Evolutionary conservation across 2,797 vertebrate species (phyloP).

Genomic region (Myotis vivesi): DNA sequence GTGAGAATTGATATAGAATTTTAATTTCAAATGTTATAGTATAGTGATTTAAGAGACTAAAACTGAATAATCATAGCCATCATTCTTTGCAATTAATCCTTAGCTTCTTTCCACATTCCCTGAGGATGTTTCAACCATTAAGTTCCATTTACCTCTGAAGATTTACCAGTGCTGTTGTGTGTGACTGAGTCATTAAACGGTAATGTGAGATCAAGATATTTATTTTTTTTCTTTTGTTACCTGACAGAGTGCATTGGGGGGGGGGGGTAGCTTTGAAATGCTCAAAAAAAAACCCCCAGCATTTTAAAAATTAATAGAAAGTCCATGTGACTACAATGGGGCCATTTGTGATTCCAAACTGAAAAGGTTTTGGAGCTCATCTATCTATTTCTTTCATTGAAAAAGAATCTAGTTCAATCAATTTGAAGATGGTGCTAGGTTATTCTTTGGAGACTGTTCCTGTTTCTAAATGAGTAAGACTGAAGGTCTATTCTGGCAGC

Average conservation of each 20-base stretch:
- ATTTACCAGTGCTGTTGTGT: constrained; percentile 41
- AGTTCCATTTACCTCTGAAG: constrained; percentile 25
- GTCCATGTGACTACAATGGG: background rate
- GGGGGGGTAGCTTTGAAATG: background rate
- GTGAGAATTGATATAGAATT: constrained; percentile 34
- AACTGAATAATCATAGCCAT: constrained; percentile 21
- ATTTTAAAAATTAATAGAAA: background rate
- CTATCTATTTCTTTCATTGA: background rate
- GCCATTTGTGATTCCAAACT: background rate
- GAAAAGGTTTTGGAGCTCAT: background rate
- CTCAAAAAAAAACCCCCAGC: background rate
- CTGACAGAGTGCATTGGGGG: background rate
- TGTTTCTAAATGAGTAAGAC: background rate
- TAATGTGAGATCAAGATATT: background rate
- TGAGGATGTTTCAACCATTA: constrained; percentile 18
- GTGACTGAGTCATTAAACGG: constrained; percentile 41
- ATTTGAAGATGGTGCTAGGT: background rate
- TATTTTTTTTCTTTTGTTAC: constrained; percentile 3
- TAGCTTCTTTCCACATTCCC: constrained; percentile 21
- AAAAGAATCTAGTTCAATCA: background rate
- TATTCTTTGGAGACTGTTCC: background rate
- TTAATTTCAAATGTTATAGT: constrained; percentile 33
- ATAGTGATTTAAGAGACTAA: constrained; percentile 11
- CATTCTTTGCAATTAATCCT: background rate
- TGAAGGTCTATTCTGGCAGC: background rate